Percentiles rank a stretch among this genome's conserved stretches.
These are phyloP conservation scores for Pantala flavescens DNA, from an alignment of 1,140 invertebrate genomes.

Conservation along the genomic window DNA sequence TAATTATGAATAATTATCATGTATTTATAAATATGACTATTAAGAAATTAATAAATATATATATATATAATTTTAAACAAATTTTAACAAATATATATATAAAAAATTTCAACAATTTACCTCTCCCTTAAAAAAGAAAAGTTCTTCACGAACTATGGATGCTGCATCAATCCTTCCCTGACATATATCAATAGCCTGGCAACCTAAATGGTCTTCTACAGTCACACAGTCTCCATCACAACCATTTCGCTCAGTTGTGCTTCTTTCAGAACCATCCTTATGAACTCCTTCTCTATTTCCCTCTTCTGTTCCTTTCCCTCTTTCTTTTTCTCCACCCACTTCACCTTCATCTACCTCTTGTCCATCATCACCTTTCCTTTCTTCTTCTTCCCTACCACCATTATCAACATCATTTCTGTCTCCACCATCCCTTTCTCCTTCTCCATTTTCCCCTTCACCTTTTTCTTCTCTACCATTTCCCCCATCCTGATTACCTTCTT, in stretches of 20 bases:
- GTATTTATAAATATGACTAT: too few species aligned
- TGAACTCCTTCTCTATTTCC: background rate
- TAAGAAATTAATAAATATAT: too few species aligned
- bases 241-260: conserved; percentile 13
- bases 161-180: conserved; percentile 55
- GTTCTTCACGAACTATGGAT: conserved; percentile 50
- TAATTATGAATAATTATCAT: too few species aligned
- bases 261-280: background rate
- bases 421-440: background rate
- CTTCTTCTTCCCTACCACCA: background rate
- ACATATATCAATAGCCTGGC: conserved; percentile 42
- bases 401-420: background rate
- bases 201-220: conserved; percentile 24
- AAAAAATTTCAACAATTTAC: conserved; percentile 32
- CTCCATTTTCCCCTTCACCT: conserved; percentile 16
- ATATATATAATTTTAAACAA: too few species aligned
- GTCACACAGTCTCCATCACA: conserved; percentile 9
- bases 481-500: background rate
- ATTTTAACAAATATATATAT: too few species aligned
- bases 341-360: background rate
- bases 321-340: background rate
- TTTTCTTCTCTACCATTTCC: background rate
- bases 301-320: background rate
- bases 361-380: background rate
- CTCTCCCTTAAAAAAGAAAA: conserved; percentile 64